Base-by-base conservation (phyloP, 2,113 vertebrate species). In the Athene noctua region DNA sequence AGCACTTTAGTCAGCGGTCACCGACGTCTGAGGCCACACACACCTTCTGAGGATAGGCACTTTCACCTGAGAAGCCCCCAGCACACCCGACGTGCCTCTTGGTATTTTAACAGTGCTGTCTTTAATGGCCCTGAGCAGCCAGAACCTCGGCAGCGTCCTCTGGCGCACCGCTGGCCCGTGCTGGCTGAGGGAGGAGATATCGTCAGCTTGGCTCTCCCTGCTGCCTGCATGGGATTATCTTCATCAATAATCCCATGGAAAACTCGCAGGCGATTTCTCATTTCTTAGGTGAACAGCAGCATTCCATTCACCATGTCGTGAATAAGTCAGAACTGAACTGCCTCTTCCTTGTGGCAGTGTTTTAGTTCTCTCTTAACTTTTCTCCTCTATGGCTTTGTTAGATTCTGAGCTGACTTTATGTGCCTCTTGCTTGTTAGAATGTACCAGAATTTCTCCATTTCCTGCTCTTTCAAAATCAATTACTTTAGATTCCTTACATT, bases 401-500 rank as follows among this genome's bases (percentile, higher is more conserved):
- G 42, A 42, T 42, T 15, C 42, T 42, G 42, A 42, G 42, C 14
- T 42, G 42, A 42, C 42, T 38, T 46, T 38, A 55, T 1, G 9
- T 63, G 58, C 51, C 52, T 55, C 52, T 78, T 12, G 18, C 55
- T 75, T 66, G n/a, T 57, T 38, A 38, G 38, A 21, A 40, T 20
- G 47, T 67, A 70, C 18, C 32, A 66, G n/a, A 27, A 23, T 20
- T 91, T 95, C 75, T 94, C 52, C 62, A 27, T 71, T 93, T 90
- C 32, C 61, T 68, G 57, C 46, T 80, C 26, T 27, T 67, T 52
- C 63, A 77, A 51, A 84, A 84, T 26, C 11, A 84, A 73, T 7
- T 73, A 40, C 59, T 85, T 94, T 72, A 47, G 77, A 20, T 95
- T 93, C 86, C 65, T 78, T 66, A 49, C 42, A 51, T 52, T 91